Evolutionary conservation across 92 coral and sea anemone genomes (phyloP).

Genomic region (Zoanthus sociatus): DNA sequence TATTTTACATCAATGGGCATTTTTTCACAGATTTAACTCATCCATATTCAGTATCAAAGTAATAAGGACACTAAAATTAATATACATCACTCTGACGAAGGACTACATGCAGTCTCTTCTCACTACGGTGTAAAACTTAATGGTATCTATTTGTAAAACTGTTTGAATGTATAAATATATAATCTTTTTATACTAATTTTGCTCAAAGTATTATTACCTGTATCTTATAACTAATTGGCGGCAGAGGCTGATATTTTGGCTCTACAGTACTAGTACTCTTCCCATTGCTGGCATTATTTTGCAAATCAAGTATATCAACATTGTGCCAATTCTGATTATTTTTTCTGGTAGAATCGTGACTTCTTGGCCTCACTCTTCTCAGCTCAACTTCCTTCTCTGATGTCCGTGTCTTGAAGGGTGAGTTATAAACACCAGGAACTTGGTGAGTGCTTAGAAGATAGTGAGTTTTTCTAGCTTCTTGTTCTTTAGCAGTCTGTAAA

Average conservation of each 20-base stretch:
- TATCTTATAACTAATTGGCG: slow-evolving; percentile 83
- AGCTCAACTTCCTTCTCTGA: slow-evolving; percentile 83
- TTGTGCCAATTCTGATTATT: slow-evolving; percentile 55
- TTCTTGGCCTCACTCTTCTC: slow-evolving; percentile 70
- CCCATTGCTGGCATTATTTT: slow-evolving; percentile 26
- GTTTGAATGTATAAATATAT: too few relatives aligned
- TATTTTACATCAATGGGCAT: too few relatives aligned
- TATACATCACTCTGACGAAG: too few relatives aligned
- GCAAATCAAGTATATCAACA: slow-evolving; percentile 55
- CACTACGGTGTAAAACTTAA: background rate
- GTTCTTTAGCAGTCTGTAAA: slow-evolving; percentile 72
- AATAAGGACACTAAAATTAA: too few relatives aligned
- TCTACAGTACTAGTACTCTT: slow-evolving; percentile 27
- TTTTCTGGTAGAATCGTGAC: slow-evolving; percentile 58
- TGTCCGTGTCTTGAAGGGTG: slow-evolving; percentile 77
- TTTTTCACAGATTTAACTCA: too few relatives aligned
- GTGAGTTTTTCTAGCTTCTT: slow-evolving; percentile 84
- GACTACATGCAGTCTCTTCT: too few relatives aligned
- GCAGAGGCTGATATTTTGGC: slow-evolving; percentile 70
- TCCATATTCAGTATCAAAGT: too few relatives aligned
- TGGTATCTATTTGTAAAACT: too few relatives aligned
- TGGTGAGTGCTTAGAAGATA: slow-evolving; percentile 91
- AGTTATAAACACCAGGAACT: slow-evolving; percentile 90
- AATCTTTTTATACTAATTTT: background rate
- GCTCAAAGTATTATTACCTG: slow-evolving; percentile 59